Evolutionary conservation across 2,888 invertebrate species (phyloP).

Genomic region (Hipparchia sbordonii): DNA sequence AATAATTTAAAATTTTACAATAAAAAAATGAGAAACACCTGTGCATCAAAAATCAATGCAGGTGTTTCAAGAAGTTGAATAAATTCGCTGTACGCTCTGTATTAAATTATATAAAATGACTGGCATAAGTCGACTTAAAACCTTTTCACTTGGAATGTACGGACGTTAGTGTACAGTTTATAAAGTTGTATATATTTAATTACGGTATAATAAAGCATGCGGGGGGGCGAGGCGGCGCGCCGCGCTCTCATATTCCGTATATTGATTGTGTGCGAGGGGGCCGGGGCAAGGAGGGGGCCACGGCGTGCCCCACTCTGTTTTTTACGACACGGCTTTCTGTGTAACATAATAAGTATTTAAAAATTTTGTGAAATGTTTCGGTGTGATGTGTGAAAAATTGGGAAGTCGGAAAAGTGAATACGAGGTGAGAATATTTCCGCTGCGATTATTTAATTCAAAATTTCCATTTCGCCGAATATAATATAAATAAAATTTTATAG

Average conservation of each 20-base stretch:
- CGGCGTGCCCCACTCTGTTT: conserved; percentile 84
- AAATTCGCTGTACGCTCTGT: conserved; percentile 33
- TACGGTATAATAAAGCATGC: conserved; percentile 83
- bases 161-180: conserved; percentile 68
- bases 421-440: conserved; percentile 72
- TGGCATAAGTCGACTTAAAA: conserved; percentile 36
- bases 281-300: conserved; percentile 81
- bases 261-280: conserved; percentile 84
- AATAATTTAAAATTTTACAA: conserved; percentile 36
- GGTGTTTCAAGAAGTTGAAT: conserved; percentile 39
- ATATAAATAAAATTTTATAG: conserved; percentile 76
- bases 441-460: conserved; percentile 64
- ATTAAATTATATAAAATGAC: conserved; percentile 39
- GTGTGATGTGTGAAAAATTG: conserved; percentile 80
- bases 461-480: conserved; percentile 64
- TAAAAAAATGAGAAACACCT: conserved; percentile 39
- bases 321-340: conserved; percentile 84
- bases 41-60: conserved; percentile 45
- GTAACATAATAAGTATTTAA: conserved; percentile 83
- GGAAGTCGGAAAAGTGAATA: conserved; percentile 74
- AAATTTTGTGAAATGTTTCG: conserved; percentile 82
- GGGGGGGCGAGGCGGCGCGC: conserved; percentile 82
- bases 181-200: conserved; percentile 81
- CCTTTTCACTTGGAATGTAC: conserved; percentile 54
- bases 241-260: conserved; percentile 83